phyloP scores from a whole-genome alignment of 2,797 vertebrate species.

The Acanthornis magna region DNA sequence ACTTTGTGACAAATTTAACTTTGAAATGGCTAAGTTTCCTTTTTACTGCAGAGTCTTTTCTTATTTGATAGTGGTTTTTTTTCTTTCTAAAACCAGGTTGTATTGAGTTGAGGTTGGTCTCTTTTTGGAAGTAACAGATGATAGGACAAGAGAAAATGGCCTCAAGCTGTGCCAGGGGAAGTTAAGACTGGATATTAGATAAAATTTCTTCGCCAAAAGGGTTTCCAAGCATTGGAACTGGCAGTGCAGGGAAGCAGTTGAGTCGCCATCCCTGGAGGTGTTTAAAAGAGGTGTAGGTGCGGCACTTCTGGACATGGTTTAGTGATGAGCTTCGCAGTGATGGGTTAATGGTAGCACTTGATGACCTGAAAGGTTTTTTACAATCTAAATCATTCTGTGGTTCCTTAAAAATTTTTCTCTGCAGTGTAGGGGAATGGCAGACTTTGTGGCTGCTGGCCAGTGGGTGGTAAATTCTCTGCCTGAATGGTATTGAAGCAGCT shows the following conservation, averaged over 20 bases:
- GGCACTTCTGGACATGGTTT: background rate
- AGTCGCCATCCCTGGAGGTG: background rate
- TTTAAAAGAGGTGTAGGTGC: background rate
- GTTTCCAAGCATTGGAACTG: background rate
- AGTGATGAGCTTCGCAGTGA: background rate
- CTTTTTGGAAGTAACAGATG: background rate
- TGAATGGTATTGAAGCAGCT: background rate
- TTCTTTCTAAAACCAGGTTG: background rate
- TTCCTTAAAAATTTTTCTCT: background rate
- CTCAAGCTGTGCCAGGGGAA: background rate
- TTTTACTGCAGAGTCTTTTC: background rate
- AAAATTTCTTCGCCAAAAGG: background rate
- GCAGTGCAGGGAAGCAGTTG: background rate
- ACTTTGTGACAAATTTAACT: constrained; percentile 34
- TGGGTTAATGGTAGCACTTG: background rate
- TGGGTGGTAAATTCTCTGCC: background rate
- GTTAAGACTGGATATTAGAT: background rate
- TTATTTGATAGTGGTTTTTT: background rate
- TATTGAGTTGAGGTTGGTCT: rapidly evolving
- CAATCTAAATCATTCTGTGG: background rate
- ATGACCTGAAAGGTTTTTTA: background rate
- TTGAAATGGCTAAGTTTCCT: background rate
- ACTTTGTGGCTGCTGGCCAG: background rate
- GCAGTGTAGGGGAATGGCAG: background rate
- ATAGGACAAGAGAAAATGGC: background rate